Conservation (phyloP, 2,888 invertebrate genomes). For the Epirrhoe alternata region DNA sequence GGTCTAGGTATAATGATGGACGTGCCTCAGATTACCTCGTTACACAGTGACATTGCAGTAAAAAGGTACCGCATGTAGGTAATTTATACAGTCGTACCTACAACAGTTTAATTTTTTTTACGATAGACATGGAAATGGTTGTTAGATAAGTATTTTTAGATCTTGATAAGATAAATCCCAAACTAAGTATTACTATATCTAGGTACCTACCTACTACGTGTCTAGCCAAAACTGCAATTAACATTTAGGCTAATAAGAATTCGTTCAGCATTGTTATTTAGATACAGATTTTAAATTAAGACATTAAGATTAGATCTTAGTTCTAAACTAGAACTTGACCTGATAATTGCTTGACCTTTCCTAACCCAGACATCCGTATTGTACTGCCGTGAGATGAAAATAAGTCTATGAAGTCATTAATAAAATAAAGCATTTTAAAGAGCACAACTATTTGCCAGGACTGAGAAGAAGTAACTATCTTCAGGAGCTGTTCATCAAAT, state of each 20-base stretch:
- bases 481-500: too few species aligned
- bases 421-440: too few species aligned
- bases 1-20: too few species aligned
- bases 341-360: slow-evolving; percentile 13
- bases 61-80: too few species aligned
- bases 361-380: not conserved
- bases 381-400: not conserved
- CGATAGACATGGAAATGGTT: too few species aligned
- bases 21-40: too few species aligned
- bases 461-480: too few species aligned
- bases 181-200: not conserved
- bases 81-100: too few species aligned
- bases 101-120: too few species aligned
- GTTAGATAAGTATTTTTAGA: too few species aligned
- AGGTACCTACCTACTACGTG: not conserved
- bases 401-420: not conserved
- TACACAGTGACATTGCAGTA: too few species aligned
- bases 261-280: not conserved
- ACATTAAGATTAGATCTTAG: slow-evolving; percentile 35
- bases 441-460: too few species aligned
- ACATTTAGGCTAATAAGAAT: slow-evolving; percentile 13
- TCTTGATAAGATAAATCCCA: not conserved
- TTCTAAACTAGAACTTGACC: slow-evolving; percentile 1
- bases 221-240: slow-evolving; percentile 7
- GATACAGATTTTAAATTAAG: slow-evolving; percentile 43